A percentile compares a stretch with the other conserved stretches of the same genome.
Conservation (phyloP, 37 sponge, comb jelly and placozoan genomes). For the Halisarca cf. caerulea region DNA sequence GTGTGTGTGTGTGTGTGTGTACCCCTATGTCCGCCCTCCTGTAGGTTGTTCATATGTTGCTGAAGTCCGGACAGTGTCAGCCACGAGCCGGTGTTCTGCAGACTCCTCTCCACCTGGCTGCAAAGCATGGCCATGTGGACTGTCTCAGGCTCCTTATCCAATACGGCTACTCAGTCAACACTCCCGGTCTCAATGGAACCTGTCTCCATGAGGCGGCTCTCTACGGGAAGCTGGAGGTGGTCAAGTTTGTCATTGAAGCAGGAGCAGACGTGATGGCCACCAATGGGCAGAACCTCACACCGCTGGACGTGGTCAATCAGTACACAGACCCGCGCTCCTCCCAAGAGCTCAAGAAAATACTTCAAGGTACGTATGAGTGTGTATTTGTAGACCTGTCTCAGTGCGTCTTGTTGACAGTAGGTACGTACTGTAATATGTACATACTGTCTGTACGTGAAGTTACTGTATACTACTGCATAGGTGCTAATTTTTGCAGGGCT, state of each 20-base stretch:
- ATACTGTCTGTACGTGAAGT: no score
- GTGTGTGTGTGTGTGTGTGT: conserved; percentile 6
- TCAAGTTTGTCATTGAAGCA: conserved; percentile 72
- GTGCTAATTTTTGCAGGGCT: no score
- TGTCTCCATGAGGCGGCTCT: conserved; percentile 88
- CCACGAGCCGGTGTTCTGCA: conserved; percentile 43
- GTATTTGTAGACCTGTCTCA: no score
- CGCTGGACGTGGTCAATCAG: conserved; percentile 77
- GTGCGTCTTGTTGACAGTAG: no score
- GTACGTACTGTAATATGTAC: no score
- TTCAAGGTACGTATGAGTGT: conserved; percentile 83
- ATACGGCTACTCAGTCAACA: conserved; percentile 75
- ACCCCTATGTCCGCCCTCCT: background rate
- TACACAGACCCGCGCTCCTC: conserved; percentile 79
- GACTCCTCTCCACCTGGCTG: conserved; percentile 76
- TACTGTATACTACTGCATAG: no score
- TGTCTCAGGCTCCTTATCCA: conserved; percentile 58
- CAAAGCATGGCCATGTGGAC: conserved; percentile 81
- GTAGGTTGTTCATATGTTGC: conserved; percentile 70
- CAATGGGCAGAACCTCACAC: conserved; percentile 67
- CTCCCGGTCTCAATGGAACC: conserved; percentile 75
- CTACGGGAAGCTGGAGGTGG: conserved; percentile 80
- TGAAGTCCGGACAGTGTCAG: conserved; percentile 78
- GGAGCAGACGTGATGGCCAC: conserved; percentile 55
- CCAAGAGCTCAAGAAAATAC: conserved; percentile 65